Conservation (phyloP, 2,113 vertebrate genomes). For the Mustela nigripes region DNA sequence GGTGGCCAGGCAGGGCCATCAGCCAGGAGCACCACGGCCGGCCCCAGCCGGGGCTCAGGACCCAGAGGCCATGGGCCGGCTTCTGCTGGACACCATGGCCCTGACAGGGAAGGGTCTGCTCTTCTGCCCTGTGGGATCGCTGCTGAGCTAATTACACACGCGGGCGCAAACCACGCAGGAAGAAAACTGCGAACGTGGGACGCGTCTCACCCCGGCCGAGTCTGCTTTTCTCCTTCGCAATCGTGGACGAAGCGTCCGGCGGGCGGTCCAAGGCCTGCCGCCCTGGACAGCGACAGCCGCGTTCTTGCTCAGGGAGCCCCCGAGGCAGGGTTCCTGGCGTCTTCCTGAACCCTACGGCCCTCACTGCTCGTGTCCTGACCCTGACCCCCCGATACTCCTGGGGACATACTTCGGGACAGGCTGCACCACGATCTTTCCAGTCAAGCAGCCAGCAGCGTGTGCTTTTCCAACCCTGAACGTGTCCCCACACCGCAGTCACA, state of each 20-base stretch:
- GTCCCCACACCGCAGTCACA: rapidly evolving
- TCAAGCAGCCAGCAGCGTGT: neutral
- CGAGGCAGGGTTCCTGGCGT: neutral
- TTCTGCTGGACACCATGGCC: neutral
- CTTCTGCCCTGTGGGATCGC: neutral
- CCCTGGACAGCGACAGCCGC: neutral
- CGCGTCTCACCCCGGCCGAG: neutral
- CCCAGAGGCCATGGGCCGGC: neutral
- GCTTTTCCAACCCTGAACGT: rapidly evolving
- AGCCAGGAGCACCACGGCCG: neutral
- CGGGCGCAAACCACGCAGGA: neutral
- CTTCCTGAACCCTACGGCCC: neutral
- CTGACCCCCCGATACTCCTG: neutral
- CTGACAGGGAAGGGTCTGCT: neutral
- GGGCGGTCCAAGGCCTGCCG: neutral
- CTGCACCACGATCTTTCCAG: neutral
- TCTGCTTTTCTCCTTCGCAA: neutral
- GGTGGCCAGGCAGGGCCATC: neutral
- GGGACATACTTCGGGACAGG: neutral
- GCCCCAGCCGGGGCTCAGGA: neutral
- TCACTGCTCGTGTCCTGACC: neutral
- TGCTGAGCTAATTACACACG: neutral
- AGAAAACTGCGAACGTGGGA: neutral
- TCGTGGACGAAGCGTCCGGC: neutral
- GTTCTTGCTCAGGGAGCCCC: neutral